Base-by-base conservation (phyloP, 2,797 vertebrate species). In the Microcaecilia unicolor region DNA sequence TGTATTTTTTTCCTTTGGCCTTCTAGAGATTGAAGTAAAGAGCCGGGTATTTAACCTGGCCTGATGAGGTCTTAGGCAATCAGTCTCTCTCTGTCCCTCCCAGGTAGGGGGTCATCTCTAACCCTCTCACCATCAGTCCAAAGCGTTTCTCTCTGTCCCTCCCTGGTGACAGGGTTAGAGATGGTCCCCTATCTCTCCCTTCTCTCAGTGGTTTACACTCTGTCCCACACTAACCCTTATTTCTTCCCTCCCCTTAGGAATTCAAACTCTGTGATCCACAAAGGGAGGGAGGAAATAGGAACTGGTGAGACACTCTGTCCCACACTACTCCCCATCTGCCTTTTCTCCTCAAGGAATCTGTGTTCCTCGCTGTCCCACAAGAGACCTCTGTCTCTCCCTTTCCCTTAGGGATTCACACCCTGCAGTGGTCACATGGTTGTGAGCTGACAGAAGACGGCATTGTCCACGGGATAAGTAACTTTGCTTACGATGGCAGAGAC, bases 131-230 rank as follows among this genome's bases (percentile, higher is more conserved):
- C 9, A 19, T 9, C 19, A 9, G 2, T 19, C 19, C 19, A 20
- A 21, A 9, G 2, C 10, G 19, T 20, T n/a, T n/a, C n/a, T n/a
- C n/a, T 55, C 25, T 44, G 52, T 57, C n/a, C n/a, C n/a, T n/a
- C n/a, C n/a, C n/a, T n/a, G n/a, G n/a, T n/a, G n/a, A n/a, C n/a
- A n/a, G n/a, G n/a, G n/a, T n/a, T n/a, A n/a, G n/a, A n/a, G n/a
- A n/a, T n/a, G n/a, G n/a, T n/a, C n/a, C n/a, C n/a, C n/a, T n/a
- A n/a, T n/a, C n/a, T n/a, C n/a, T 26, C 26, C 4, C 15, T 26
- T 28, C 18, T 18, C 18, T 31, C 34, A 5, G 18, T 28, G 22
- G 25, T 7, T 12, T 14, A 22, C 15, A 29, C 47, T n/a, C 24
- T 24, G 16, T 25, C 18, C 25, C 17, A 16, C 8, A 6, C 2